Conservation (phyloP, 2,797 vertebrate species). For the Tachyglossus aculeatus region DNA sequence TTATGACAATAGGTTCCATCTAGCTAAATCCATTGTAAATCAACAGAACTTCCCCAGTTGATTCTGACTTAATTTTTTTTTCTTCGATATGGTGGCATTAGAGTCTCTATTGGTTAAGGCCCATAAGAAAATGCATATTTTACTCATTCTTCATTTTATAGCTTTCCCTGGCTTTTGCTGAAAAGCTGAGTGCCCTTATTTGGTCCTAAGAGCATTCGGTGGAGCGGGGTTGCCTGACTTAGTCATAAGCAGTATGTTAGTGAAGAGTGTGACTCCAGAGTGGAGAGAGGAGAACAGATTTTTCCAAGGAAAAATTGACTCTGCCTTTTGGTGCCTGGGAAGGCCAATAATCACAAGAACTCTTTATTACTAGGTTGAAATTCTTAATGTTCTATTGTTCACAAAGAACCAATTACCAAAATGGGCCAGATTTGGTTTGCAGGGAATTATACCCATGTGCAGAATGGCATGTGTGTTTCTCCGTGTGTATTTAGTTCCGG, state of each 20-base stretch:
- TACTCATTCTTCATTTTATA: slow-evolving; percentile 15
- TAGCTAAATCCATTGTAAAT: slow-evolving; percentile 19
- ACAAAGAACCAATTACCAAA: not conserved
- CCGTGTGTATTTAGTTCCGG: no score
- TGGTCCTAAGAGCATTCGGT: no score
- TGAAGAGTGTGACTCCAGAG: not conserved
- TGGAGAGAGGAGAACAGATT: not conserved
- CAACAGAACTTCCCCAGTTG: not conserved
- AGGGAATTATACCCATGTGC: not conserved
- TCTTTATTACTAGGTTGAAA: not conserved
- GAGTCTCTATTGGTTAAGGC: slow-evolving; percentile 10
- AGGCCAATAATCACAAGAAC: not conserved
- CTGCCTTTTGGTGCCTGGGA: not conserved
- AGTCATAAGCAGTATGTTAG: no score
- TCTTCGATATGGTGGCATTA: slow-evolving; percentile 2
- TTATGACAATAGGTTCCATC: slow-evolving; percentile 22
- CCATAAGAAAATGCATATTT: slow-evolving; percentile 26
- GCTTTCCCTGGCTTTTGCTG: not conserved
- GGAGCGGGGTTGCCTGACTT: no score
- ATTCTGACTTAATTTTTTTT: slow-evolving; percentile 9
- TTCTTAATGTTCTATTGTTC: not conserved
- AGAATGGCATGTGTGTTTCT: slow-evolving; percentile 1
- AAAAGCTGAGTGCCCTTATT: not conserved
- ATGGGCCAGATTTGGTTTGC: not conserved
- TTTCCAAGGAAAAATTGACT: not conserved